Conservation (phyloP, 2,113 vertebrate species). For the Cyanoliseus patagonus region DNA sequence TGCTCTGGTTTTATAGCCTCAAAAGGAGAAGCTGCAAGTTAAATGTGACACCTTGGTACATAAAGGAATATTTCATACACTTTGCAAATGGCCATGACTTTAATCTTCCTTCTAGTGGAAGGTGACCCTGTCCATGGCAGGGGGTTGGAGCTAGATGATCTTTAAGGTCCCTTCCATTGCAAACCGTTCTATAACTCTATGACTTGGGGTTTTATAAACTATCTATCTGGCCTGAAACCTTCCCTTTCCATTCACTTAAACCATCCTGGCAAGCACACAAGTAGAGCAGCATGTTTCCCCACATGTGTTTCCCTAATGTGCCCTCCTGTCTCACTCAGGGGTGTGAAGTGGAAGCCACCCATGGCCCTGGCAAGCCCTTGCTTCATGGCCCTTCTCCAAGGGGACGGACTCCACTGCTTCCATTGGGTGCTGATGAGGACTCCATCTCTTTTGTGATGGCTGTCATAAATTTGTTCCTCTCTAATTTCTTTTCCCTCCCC, state of each 20-base stretch:
- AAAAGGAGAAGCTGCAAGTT: background rate
- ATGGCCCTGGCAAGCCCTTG: fast-evolving
- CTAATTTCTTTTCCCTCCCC: background rate
- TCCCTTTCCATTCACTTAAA: background rate
- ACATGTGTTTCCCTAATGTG: fast-evolving
- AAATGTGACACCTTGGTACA: background rate
- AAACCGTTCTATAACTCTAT: background rate
- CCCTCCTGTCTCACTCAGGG: too few relatives aligned
- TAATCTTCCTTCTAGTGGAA: background rate
- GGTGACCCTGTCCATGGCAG: background rate
- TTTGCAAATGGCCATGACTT: background rate
- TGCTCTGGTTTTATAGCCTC: background rate
- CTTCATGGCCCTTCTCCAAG: background rate
- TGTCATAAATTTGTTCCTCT: slow-evolving; percentile 49
- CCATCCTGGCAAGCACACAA: fast-evolving
- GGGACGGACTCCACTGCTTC: background rate
- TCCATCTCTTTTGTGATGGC: background rate
- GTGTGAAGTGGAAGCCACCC: background rate
- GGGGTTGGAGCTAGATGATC: background rate
- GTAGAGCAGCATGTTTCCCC: background rate
- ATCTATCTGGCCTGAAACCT: background rate
- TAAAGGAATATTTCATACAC: background rate
- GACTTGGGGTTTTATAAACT: background rate
- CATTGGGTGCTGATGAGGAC: fast-evolving
- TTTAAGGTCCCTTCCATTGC: background rate